Evolutionary conservation across 2,797 vertebrate genomes (phyloP), one percentile per base, ranked within the genome.

Genomic region (Cyclura pinguis): DNA sequence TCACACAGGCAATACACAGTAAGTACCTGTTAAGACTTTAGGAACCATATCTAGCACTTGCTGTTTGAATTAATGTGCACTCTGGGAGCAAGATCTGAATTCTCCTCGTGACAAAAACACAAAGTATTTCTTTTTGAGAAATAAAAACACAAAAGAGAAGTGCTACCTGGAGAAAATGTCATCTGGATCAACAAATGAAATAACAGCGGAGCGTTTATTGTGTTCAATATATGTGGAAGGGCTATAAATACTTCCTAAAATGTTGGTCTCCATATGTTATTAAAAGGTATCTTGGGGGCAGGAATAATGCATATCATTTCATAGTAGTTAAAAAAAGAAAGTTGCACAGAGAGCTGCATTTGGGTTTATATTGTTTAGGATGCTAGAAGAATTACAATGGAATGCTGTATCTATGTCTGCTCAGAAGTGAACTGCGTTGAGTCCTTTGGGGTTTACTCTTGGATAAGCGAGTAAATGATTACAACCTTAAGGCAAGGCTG

Each of bases 71-170:
- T 77, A 87, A 87, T 78, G 38, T n/a, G 74, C 52, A 64, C 55
- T 78, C 24, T n/a, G 74, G 57, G 42, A 87, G 29, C 47, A 87
- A 78, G 38, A 32, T 6, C n/a, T 47, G 16, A 24, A 64, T 80
- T 87, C 78, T 85, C 20, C 38, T 78, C 38, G 29, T 50, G 52
- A 78, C 74, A 78, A 87, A 87, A 87, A 64, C 74, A 78, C 86
- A 87, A 27, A 50, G 50, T 85, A 50, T 82, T 82, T 88, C n/a
- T 57, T 10, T 73, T 57, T 82, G 64, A 88, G 35, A 69, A 82
- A 42, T 38, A 88, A 55, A 57, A 82, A 82, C 62, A 38, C n/a
- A 88, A 67, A 35, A 38, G 52, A 88, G 24, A 57, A 59, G 8
- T 57, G 18, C 52, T 83, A 32, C 9, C 27, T 32, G 32, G 50